Conservation (phyloP, 2,113 vertebrate species). For the Alethe castanea region DNA sequence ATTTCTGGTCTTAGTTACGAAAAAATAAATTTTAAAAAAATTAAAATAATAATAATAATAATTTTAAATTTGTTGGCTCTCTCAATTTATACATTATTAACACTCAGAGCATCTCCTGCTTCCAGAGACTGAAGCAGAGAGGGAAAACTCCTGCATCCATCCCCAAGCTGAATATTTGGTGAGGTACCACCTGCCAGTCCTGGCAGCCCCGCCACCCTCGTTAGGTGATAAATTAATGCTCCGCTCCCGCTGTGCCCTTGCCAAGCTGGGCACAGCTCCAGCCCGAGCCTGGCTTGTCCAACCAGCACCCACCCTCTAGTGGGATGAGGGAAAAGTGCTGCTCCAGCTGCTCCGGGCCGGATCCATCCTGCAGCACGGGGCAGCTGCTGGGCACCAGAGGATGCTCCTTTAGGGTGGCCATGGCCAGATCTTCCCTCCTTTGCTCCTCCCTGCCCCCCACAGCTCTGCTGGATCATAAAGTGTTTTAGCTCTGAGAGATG, state of each 20-base stretch:
- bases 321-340: slow-evolving; percentile 40
- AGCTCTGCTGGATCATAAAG: not conserved
- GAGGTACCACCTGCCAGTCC: not conserved
- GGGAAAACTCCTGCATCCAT: not conserved
- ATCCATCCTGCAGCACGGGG: not conserved
- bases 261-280: not conserved
- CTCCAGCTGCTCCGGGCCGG: not conserved
- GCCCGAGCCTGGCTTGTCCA: not conserved
- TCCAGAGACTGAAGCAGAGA: not conserved
- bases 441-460: not conserved
- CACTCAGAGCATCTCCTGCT: not conserved
- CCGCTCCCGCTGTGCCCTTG: not conserved
- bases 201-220: not conserved
- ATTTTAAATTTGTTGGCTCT: not conserved
- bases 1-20: not conserved
- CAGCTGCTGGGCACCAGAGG: not conserved
- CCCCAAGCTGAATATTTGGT: not conserved
- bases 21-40: not conserved
- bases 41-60: too few species aligned
- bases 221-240: slow-evolving; percentile 36
- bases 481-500: accelerated
- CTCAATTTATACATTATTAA: not conserved
- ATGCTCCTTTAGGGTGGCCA: accelerated
- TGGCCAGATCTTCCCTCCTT: accelerated
- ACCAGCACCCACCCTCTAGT: slow-evolving; percentile 54